These are phyloP conservation scores for Danionella dracula DNA, from an alignment of 2,797 vertebrate genomes.

Conservation along the genomic window DNA sequence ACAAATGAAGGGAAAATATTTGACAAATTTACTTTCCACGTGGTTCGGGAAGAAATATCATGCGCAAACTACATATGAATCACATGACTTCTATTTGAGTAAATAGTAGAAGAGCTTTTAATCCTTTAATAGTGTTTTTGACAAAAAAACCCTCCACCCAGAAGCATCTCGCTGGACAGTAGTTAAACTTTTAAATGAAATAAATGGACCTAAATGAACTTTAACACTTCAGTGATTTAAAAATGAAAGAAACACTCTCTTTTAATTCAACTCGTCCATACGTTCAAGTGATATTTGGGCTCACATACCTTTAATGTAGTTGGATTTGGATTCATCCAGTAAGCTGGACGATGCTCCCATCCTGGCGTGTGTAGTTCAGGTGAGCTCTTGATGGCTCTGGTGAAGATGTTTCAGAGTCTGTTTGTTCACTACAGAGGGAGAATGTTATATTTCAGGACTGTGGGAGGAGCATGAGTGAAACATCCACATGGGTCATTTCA, in stretches of 20 bases:
- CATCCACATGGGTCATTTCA: neutral
- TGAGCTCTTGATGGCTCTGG: neutral
- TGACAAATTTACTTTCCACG: neutral
- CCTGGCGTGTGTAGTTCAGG: slow-evolving; percentile 26
- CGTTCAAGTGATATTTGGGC: neutral
- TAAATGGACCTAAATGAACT: too few relatives aligned
- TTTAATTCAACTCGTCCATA: too few relatives aligned
- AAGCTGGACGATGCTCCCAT: slow-evolving; percentile 81
- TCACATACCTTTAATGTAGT: slow-evolving; percentile 75
- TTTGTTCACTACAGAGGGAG: slow-evolving; percentile 28
- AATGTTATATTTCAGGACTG: slow-evolving; percentile 10
- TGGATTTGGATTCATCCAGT: slow-evolving; percentile 76
- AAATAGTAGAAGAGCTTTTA: neutral
- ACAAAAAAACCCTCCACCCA: neutral
- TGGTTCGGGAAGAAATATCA: neutral
- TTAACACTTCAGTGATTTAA: too few relatives aligned
- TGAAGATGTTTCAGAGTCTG: slow-evolving; percentile 22
- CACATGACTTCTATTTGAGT: neutral
- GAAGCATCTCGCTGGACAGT: neutral
- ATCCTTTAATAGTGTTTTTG: neutral
- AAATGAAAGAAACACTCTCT: too few relatives aligned
- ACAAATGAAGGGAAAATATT: neutral
- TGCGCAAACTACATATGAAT: neutral
- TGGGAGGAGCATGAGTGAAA: slow-evolving; percentile 7
- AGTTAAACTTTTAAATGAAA: too few relatives aligned